Conservation (phyloP, 2,797 vertebrate genomes). For the Urosaurus nigricauda region DNA sequence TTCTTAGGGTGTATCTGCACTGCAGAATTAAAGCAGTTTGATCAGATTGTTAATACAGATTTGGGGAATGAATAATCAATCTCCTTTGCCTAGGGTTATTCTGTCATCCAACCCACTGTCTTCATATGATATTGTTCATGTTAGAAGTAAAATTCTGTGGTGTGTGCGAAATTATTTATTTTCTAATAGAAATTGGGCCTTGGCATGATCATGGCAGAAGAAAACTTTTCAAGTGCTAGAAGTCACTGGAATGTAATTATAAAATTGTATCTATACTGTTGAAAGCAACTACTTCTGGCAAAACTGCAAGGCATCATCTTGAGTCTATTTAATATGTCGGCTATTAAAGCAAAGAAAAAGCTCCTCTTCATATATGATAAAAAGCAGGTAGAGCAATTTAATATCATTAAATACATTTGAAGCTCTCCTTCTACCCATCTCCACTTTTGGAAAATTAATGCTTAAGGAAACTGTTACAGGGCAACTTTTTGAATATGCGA, state of each 20-base stretch:
- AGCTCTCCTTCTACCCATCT: conserved; percentile 7
- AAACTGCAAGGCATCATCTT: background rate
- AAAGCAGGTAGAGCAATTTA: conserved; percentile 50
- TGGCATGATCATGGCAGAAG: conserved; percentile 6
- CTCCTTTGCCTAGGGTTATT: background rate
- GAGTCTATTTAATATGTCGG: conserved; percentile 18
- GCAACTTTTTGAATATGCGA: conserved; percentile 59
- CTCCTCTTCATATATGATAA: background rate
- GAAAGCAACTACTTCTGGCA: conserved; percentile 39
- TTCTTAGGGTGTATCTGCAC: background rate
- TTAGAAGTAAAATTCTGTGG: conserved; percentile 24
- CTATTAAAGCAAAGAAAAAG: conserved; percentile 22
- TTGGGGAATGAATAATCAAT: background rate
- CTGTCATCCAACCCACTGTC: no score
- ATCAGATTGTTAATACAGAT: background rate
- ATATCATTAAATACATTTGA: conserved; percentile 57
- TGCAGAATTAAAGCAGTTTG: background rate
- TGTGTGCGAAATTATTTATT: conserved; percentile 36
- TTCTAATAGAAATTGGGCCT: conserved; percentile 52
- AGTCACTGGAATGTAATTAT: background rate
- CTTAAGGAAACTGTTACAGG: conserved; percentile 67
- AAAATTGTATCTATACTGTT: background rate
- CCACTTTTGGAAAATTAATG: conserved; percentile 56
- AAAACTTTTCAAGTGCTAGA: background rate
- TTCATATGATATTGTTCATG: background rate